phyloP scores from a whole-genome alignment of 2,797 vertebrate species.

The Helarctos malayanus region DNA sequence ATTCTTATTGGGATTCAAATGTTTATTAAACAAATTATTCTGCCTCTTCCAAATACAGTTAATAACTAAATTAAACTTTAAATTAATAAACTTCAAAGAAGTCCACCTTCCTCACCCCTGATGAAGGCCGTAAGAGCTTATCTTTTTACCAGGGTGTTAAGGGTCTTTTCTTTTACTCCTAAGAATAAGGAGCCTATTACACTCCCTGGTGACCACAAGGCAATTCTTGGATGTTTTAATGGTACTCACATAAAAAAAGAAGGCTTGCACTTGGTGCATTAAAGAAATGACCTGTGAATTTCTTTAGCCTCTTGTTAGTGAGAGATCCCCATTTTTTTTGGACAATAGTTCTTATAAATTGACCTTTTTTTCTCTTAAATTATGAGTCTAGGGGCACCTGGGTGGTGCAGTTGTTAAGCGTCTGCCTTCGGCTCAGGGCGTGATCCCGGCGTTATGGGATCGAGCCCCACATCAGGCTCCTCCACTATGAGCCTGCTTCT shows the following conservation, averaged over 20 bases:
- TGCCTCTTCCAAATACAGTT: background rate
- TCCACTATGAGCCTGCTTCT: too few relatives aligned
- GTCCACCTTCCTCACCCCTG: background rate
- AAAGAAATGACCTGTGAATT: background rate
- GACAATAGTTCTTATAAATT: background rate
- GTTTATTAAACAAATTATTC: slow-evolving; percentile 1
- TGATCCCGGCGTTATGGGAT: too few relatives aligned
- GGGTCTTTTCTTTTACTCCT: background rate
- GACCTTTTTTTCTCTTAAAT: background rate
- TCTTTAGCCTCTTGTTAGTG: background rate
- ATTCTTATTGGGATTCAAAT: background rate
- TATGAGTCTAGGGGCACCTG: background rate
- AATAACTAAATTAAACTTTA: slow-evolving; percentile 27
- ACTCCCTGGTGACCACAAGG: background rate
- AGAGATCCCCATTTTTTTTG: background rate
- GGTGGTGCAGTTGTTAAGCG: too few relatives aligned
- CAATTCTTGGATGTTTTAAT: background rate
- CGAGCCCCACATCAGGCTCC: too few relatives aligned
- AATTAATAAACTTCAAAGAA: slow-evolving; percentile 28
- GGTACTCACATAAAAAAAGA: background rate
- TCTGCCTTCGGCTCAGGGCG: too few relatives aligned
- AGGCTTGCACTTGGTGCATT: background rate
- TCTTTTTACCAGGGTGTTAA: background rate
- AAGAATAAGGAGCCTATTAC: background rate
- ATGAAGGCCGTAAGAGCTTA: background rate